A percentile compares a stretch with the other conserved stretches of the same genome.
Evolutionary conservation across 2,797 vertebrate genomes (phyloP).

Genomic region (Tragopan temminckii): DNA sequence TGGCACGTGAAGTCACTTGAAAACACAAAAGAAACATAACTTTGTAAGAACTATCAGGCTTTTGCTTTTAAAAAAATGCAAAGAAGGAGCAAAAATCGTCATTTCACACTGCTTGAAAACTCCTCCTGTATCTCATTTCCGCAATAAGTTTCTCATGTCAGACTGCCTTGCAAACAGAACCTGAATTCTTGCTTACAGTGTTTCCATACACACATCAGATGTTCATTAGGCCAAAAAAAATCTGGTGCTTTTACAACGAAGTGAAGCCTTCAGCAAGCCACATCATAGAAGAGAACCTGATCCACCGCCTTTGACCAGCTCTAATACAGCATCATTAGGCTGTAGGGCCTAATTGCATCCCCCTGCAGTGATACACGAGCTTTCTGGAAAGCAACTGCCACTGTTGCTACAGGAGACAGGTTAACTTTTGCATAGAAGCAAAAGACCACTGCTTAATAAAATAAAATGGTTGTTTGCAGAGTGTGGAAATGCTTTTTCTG

Average conservation of each 20-base stretch:
- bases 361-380: accelerated
- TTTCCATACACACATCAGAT: background rate
- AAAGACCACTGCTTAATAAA: background rate
- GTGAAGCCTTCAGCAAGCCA: background rate
- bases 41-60: background rate
- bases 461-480: background rate
- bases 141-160: background rate
- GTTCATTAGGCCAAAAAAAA: background rate
- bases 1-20: background rate
- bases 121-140: background rate
- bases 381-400: background rate
- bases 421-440: background rate
- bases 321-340: accelerated
- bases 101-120: background rate
- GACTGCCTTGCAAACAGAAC: accelerated
- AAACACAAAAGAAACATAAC: accelerated
- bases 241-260: background rate
- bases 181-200: accelerated
- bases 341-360: background rate
- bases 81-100: background rate
- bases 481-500: background rate
- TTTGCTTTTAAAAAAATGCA: accelerated
- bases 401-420: background rate
- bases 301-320: background rate
- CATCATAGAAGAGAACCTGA: background rate